Evolutionary conservation across 2,888 invertebrate species (phyloP).

Genomic region (Cyclophora punctaria): DNA sequence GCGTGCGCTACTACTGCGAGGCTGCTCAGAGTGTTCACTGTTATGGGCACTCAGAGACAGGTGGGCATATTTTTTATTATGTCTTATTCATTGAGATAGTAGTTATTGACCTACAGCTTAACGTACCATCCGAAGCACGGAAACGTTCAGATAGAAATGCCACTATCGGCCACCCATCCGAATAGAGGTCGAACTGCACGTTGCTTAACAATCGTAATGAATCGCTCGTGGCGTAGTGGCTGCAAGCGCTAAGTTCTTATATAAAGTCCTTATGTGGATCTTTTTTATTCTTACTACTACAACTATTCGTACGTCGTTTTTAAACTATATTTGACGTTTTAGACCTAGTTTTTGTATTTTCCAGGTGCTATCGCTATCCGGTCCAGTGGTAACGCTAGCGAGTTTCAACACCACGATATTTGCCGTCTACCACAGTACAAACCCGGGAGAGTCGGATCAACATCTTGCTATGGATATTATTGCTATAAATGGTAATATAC

Average conservation of each 20-base stretch:
- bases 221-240: too few relatives aligned
- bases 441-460: conserved; percentile 58
- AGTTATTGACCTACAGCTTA: too few relatives aligned
- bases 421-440: conserved; percentile 54
- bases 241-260: too few relatives aligned
- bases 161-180: too few relatives aligned
- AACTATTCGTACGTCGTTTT: too few relatives aligned
- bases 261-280: too few relatives aligned
- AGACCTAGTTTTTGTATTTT: conserved; percentile 9
- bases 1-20: conserved; percentile 85
- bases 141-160: too few relatives aligned
- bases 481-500: conserved; percentile 51
- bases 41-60: conserved; percentile 91
- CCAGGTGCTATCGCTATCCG: conserved; percentile 60
- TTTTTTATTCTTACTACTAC: too few relatives aligned
- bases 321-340: background rate
- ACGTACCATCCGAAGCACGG: too few relatives aligned
- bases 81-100: too few relatives aligned
- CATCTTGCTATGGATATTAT: conserved; percentile 66
- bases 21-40: conserved; percentile 86
- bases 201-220: too few relatives aligned
- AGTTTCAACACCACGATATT: conserved; percentile 52
- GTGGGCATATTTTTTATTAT: conserved; percentile 19
- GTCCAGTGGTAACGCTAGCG: conserved; percentile 51
- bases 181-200: too few relatives aligned